These are phyloP conservation scores for Oithona nana DNA, from an alignment of 2,888 invertebrate species.

Conservation along the genomic window DNA sequence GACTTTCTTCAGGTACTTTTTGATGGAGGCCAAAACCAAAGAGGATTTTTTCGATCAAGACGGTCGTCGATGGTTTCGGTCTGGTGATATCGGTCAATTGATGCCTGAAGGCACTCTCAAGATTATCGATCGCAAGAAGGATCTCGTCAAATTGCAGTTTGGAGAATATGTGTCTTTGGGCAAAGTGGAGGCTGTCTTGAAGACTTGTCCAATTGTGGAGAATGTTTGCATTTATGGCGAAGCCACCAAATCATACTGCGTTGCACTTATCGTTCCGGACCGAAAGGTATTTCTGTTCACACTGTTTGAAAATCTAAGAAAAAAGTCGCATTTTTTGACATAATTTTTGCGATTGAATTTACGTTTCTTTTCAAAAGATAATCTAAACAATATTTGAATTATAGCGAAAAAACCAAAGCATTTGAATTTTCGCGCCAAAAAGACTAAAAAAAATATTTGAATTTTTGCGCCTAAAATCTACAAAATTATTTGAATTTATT, in stretches of 20 bases:
- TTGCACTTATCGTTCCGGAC: conserved; percentile 72
- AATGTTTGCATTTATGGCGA: conserved; percentile 96
- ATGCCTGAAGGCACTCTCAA: conserved; percentile 79
- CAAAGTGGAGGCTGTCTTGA: conserved; percentile 22
- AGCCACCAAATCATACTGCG: conserved; percentile 58
- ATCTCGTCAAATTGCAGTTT: conserved; percentile 88
- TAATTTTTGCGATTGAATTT: too few species aligned
- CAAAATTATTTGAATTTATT: too few species aligned
- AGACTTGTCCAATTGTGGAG: conserved; percentile 68
- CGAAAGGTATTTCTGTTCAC: conserved; percentile 24
- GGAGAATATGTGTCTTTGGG: conserved; percentile 96
- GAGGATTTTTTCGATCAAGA: conserved; percentile 67
- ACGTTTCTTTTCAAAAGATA: too few species aligned
- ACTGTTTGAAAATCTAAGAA: background rate
- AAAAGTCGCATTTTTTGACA: background rate
- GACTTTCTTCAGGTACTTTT: conserved; percentile 2
- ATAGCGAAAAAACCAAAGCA: too few species aligned
- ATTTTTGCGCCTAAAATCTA: too few species aligned
- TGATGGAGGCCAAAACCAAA: conserved; percentile 64
- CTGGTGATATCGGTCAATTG: conserved; percentile 92
- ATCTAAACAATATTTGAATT: too few species aligned
- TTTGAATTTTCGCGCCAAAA: too few species aligned
- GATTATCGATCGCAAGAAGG: conserved; percentile 94
- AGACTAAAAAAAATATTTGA: too few species aligned
- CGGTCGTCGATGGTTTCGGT: conserved; percentile 76